Evolutionary conservation across 2,113 vertebrate genomes (phyloP).

Genomic region (Podarcis raffonei): DNA sequence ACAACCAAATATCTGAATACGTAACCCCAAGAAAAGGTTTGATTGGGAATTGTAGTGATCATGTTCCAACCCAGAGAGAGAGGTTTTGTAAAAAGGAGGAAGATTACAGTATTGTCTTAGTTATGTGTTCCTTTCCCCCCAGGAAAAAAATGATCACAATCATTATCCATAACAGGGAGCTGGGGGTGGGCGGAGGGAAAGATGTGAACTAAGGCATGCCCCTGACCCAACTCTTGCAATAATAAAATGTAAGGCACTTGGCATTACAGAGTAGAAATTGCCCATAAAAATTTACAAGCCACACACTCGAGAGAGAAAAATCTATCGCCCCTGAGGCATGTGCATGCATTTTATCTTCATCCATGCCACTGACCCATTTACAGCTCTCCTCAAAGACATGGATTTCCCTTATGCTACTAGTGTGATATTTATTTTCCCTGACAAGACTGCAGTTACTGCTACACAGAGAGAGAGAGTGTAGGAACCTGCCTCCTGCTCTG

Average conservation of each 20-base stretch:
- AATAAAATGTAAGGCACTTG: conserved; percentile 4
- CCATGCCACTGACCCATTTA: neutral
- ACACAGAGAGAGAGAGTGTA: neutral
- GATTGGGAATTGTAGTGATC: neutral
- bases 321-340: rapidly evolving
- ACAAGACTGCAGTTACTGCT: neutral
- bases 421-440: neutral
- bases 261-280: conserved; percentile 14
- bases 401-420: neutral
- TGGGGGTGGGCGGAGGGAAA: neutral
- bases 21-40: neutral
- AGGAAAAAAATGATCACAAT: neutral
- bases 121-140: neutral
- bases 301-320: neutral
- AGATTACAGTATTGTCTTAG: neutral
- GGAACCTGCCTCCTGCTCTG: rapidly evolving
- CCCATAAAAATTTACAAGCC: neutral
- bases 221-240: neutral
- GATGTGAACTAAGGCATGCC: neutral
- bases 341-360: neutral
- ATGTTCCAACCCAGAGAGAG: neutral
- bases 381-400: neutral
- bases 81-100: neutral
- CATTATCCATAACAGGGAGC: neutral
- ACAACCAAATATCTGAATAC: neutral